Evolutionary conservation across 2,888 invertebrate genomes (phyloP).

Genomic region (Papilio demoleus): DNA sequence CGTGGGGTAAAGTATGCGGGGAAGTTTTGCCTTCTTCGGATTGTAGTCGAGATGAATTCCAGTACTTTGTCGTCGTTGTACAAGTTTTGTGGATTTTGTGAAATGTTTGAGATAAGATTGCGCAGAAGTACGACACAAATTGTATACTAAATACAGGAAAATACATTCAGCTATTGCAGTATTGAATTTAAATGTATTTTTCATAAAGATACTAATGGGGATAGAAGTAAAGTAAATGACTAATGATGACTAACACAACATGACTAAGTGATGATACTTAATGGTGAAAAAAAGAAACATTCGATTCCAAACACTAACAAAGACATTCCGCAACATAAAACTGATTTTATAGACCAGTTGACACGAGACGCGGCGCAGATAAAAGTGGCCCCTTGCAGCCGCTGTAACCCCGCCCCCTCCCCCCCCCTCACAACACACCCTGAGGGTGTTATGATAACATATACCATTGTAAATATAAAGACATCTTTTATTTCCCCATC

Average conservation of each 20-base stretch:
- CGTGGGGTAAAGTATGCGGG: constrained; percentile 9
- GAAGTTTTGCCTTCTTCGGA: constrained; percentile 36
- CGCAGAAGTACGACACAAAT: background rate
- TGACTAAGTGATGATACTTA: too few relatives aligned
- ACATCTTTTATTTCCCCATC: constrained; percentile 39
- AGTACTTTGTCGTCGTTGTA: constrained; percentile 27
- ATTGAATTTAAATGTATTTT: too few relatives aligned
- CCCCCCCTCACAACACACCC: background rate
- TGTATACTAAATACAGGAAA: background rate
- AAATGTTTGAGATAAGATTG: constrained; percentile 24
- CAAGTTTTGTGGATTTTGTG: constrained; percentile 4
- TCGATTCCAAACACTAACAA: constrained; percentile 38
- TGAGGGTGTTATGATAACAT: constrained; percentile 10
- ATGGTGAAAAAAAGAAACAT: background rate
- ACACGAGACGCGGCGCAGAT: constrained; percentile 48
- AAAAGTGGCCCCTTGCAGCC: constrained; percentile 44
- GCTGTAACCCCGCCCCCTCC: background rate
- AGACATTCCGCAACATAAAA: constrained; percentile 45
- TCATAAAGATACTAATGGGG: too few relatives aligned
- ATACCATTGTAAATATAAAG: constrained; percentile 29
- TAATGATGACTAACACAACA: too few relatives aligned
- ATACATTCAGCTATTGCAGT: background rate
- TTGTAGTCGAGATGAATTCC: constrained; percentile 18
- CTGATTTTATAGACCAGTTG: constrained; percentile 50
- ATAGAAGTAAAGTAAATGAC: too few relatives aligned